These are phyloP conservation scores for Iselma pallidipennis DNA, from an alignment of 2,888 invertebrate genomes.

Conservation along the genomic window DNA sequence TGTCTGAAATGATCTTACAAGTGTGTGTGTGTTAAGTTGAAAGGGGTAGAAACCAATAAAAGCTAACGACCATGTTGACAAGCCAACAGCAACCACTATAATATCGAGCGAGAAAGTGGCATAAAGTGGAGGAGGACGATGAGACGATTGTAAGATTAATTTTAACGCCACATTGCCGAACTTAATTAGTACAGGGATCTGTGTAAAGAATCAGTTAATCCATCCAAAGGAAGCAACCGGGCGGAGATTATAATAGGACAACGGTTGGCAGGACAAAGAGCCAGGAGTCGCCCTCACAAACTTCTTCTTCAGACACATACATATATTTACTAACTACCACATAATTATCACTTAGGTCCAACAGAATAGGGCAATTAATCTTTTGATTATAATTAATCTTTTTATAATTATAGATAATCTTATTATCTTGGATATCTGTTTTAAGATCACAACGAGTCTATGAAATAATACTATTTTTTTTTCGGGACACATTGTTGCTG, in stretches of 20 bases:
- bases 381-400: background rate
- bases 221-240: slow-evolving; percentile 32
- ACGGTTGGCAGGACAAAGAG: background rate
- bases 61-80: slow-evolving; percentile 15
- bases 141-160: slow-evolving; percentile 34
- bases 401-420: background rate
- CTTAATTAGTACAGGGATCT: slow-evolving; percentile 31
- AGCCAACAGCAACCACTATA: background rate
- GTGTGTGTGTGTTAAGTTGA: slow-evolving; percentile 2
- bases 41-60: slow-evolving; percentile 25
- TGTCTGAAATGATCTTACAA: background rate
- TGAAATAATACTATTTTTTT: no score
- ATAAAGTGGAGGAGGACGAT: background rate
- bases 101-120: background rate
- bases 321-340: no score
- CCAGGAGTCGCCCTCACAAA: background rate
- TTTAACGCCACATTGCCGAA: slow-evolving; percentile 32
- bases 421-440: background rate
- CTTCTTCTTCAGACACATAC: no score
- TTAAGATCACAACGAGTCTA: no score
- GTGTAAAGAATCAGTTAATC: slow-evolving; percentile 34
- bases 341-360: background rate
- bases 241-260: slow-evolving; percentile 22
- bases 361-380: slow-evolving; percentile 21
- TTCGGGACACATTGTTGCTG: background rate